Percentiles rank a stretch among this genome's conserved stretches.
phyloP scores from a whole-genome alignment of 2,113 vertebrate genomes.

The Corythornis madagascariensis region DNA sequence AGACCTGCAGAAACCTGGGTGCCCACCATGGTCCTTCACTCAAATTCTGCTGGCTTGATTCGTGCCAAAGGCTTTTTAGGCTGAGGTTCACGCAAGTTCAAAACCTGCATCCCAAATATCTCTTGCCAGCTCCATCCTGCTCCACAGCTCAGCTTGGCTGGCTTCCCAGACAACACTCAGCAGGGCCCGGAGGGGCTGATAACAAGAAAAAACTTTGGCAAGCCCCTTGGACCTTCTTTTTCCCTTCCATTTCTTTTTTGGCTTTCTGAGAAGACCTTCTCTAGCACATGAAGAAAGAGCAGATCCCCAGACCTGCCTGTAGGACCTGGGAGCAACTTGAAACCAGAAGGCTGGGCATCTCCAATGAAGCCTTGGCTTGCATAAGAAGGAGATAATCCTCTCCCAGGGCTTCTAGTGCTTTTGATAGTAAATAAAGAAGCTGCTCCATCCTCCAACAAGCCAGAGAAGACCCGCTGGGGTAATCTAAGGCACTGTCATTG shows the following conservation, averaged over 20 bases:
- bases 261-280: not conserved
- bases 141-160: not conserved
- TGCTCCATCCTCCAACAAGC: not conserved
- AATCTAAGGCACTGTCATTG: not conserved
- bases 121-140: not conserved
- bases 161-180: constrained; percentile 43
- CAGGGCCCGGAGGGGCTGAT: not conserved
- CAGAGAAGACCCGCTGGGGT: not conserved
- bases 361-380: not conserved
- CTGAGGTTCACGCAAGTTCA: constrained; percentile 20
- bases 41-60: not conserved
- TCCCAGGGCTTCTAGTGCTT: not conserved
- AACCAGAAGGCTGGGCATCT: not conserved
- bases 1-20: not conserved
- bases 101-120: not conserved
- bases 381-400: not conserved
- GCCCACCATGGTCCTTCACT: not conserved
- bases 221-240: not conserved
- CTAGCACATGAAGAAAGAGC: not conserved
- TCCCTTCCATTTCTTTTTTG: rapidly evolving
- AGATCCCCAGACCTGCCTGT: not conserved
- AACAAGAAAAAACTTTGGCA: constrained; percentile 11
- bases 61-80: not conserved
- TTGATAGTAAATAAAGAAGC: not conserved
- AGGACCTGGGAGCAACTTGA: not conserved